A percentile compares a stretch with the other conserved stretches of the same genome.
Conservation (phyloP, 2,113 vertebrate genomes). For the Actinemys pallida region DNA sequence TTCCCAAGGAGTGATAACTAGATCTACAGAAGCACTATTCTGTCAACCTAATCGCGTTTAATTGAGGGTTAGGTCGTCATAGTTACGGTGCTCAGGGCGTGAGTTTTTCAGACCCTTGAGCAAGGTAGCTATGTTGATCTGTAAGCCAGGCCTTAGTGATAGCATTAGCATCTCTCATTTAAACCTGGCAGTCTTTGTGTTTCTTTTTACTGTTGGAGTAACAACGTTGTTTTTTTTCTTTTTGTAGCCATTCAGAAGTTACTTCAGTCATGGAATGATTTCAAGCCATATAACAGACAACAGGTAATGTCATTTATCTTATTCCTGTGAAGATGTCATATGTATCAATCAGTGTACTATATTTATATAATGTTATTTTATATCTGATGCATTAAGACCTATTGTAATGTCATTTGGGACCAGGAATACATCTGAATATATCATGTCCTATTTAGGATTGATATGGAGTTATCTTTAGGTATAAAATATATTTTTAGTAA, state of each 20-base stretch:
- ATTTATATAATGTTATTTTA: not conserved
- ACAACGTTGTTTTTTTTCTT: not conserved
- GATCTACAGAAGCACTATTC: not conserved
- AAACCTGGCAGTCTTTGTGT: not conserved
- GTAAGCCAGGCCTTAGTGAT: not conserved
- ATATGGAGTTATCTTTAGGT: not conserved
- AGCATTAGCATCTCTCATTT: not conserved
- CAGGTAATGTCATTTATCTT: conserved; percentile 79
- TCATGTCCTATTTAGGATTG: not conserved
- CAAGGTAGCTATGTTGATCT: not conserved
- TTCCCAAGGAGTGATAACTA: not conserved
- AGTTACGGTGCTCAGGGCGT: not conserved
- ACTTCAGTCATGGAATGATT: conserved; percentile 95
- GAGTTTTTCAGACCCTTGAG: not conserved
- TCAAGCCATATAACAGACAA: conserved; percentile 95
- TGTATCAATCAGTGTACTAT: fast-evolving
- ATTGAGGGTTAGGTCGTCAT: not conserved
- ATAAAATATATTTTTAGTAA: not conserved
- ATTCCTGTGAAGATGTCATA: not conserved
- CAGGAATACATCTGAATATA: not conserved
- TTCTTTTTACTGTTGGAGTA: not conserved
- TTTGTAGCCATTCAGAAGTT: conserved; percentile 91
- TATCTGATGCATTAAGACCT: not conserved
- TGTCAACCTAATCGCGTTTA: not conserved
- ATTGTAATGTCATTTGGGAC: not conserved